A percentile compares a stretch with the other conserved stretches of the same genome.
These are phyloP conservation scores for Cuculus canorus DNA, from an alignment of 2,797 vertebrate species.

Conservation along the genomic window DNA sequence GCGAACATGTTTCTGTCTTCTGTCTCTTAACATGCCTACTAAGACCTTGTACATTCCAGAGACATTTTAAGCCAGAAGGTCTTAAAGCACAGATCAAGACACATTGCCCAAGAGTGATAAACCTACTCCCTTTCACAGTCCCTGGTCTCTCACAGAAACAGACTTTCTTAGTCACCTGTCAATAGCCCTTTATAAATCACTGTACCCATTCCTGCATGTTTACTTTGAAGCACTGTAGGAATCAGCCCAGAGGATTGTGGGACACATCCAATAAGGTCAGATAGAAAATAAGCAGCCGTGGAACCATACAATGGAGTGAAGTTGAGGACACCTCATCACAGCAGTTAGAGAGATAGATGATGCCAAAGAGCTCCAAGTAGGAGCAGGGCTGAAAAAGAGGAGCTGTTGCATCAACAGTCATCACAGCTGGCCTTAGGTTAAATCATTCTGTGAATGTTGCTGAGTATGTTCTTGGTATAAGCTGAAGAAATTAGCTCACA, in stretches of 20 bases:
- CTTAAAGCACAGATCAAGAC: neutral
- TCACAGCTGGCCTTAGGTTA: too few relatives aligned
- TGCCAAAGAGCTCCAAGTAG: neutral
- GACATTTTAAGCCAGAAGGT: constrained; percentile 3
- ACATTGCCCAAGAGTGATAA: neutral
- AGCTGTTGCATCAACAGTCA: neutral
- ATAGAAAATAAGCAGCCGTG: neutral
- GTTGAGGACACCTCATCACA: neutral
- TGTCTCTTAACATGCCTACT: neutral
- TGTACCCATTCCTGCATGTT: neutral
- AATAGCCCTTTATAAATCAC: neutral
- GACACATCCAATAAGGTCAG: neutral
- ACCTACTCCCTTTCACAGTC: neutral
- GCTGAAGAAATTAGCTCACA: too few relatives aligned
- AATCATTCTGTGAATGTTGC: too few relatives aligned
- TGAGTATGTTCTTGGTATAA: too few relatives aligned
- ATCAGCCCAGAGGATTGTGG: neutral
- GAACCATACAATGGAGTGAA: neutral
- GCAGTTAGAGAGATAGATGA: neutral
- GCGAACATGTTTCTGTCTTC: neutral
- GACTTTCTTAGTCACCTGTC: neutral
- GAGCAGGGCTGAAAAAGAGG: neutral
- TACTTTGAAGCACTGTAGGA: neutral
- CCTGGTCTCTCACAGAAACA: neutral
- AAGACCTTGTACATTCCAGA: neutral